Conservation (phyloP, 2,113 vertebrate genomes). For the Lepus timidus region DNA sequence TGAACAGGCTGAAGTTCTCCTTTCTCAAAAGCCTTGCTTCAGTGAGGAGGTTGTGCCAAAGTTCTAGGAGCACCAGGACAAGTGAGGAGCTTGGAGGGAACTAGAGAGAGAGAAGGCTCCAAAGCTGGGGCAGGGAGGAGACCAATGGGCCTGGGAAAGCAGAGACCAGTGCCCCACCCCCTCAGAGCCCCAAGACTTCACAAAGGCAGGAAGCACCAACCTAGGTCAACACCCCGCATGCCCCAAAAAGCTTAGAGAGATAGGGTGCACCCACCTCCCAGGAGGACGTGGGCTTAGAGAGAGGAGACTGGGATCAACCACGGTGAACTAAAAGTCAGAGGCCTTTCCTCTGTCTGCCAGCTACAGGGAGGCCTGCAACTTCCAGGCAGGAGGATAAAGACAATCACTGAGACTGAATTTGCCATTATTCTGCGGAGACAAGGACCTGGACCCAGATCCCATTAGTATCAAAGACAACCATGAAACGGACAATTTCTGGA, state of each 20-base stretch:
- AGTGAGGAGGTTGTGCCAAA: not conserved
- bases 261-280: not conserved
- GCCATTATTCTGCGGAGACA: not conserved
- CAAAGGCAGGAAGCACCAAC: not conserved
- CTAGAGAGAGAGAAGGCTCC: not conserved
- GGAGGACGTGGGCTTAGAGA: not conserved
- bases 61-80: not conserved
- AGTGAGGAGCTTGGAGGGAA: not conserved
- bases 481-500: not conserved
- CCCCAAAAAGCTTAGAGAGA: not conserved
- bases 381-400: not conserved
- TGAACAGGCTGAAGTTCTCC: not conserved
- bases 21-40: not conserved
- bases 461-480: conserved; percentile 35
- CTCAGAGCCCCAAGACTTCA: not conserved
- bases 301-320: not conserved
- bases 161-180: not conserved
- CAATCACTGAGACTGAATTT: not conserved
- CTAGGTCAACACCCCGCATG: not conserved
- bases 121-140: not conserved
- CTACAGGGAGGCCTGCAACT: not conserved
- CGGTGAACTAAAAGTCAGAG: not conserved
- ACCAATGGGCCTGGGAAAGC: not conserved
- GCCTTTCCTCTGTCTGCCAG: not conserved
- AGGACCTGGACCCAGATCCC: not conserved